Percentiles rank a stretch among this genome's conserved stretches.
phyloP scores from a whole-genome alignment of 1,140 invertebrate genomes.

The Bombus confusus region DNA sequence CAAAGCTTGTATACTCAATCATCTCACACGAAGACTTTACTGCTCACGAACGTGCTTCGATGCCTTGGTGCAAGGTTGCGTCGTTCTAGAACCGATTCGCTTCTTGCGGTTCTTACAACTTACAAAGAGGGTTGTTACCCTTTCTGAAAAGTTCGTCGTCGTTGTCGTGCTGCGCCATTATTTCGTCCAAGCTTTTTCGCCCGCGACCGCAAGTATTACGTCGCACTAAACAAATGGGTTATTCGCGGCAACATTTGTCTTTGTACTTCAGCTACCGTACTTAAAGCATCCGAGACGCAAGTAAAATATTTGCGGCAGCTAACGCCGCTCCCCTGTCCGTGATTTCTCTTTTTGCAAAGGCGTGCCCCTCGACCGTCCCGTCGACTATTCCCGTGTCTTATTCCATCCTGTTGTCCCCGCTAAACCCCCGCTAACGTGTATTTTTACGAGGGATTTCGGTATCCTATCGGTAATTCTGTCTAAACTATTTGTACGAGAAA shows the following conservation, averaged over 20 bases:
- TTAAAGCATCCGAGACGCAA: slow-evolving; percentile 65
- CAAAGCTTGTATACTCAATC: no score
- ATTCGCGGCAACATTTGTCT: slow-evolving; percentile 63
- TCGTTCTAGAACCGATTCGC: slow-evolving; percentile 1
- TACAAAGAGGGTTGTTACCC: neutral
- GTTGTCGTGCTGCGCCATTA: slow-evolving; percentile 26
- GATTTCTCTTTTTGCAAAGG: slow-evolving; percentile 10
- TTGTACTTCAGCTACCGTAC: slow-evolving; percentile 63
- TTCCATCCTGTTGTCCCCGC: slow-evolving; percentile 51
- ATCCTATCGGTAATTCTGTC: slow-evolving; percentile 71
- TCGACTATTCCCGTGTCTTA: slow-evolving; percentile 36
- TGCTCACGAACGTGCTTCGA: neutral
- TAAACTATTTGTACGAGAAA: slow-evolving; percentile 67
- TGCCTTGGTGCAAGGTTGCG: neutral
- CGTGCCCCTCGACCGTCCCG: neutral
- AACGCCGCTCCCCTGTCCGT: slow-evolving; percentile 20
- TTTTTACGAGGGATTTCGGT: slow-evolving; percentile 73
- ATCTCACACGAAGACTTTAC: neutral
- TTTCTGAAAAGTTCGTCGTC: neutral
- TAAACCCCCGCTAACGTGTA: slow-evolving; percentile 70
- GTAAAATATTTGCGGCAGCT: slow-evolving; percentile 73
- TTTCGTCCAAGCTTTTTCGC: slow-evolving; percentile 41
- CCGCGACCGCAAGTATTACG: slow-evolving; percentile 31
- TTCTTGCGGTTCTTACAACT: neutral
- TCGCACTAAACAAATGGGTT: slow-evolving; percentile 60